Evolutionary conservation across 2,888 invertebrate species (phyloP).

Genomic region (Leistus spinibarbis): DNA sequence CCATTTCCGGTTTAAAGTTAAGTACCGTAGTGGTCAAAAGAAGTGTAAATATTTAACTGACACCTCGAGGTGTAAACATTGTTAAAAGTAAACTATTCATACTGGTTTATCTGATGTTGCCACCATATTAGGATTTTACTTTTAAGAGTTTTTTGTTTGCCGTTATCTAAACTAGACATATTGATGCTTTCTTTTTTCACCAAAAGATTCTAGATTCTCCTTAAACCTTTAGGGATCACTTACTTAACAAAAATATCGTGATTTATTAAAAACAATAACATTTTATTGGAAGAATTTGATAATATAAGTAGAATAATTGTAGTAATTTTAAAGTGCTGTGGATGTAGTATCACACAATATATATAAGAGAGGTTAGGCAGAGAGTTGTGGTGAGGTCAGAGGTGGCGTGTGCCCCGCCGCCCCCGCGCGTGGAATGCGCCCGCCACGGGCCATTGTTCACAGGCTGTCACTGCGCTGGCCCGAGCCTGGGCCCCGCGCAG

Average conservation of each 20-base stretch:
- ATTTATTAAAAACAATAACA: too few species aligned
- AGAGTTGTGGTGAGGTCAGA: conserved; percentile 3
- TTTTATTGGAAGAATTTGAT: not conserved
- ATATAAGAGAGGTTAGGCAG: not conserved
- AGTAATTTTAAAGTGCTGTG: not conserved
- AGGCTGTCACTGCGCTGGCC: conserved; percentile 23
- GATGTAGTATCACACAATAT: not conserved
- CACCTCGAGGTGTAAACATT: not conserved
- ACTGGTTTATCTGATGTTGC: not conserved
- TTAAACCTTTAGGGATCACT: too few species aligned
- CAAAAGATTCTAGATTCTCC: too few species aligned
- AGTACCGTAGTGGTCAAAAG: not conserved
- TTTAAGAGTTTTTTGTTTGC: too few species aligned
- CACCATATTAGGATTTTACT: too few species aligned
- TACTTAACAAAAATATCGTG: not conserved
- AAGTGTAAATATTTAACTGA: not conserved
- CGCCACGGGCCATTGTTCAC: conserved; percentile 35
- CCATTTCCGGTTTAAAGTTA: not conserved
- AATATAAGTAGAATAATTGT: not conserved
- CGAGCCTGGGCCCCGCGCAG: too few species aligned
- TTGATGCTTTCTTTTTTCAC: too few species aligned
- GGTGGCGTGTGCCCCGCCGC: conserved; percentile 1
- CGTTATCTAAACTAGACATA: too few species aligned
- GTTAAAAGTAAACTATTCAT: not conserved
- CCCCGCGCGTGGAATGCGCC: conserved; percentile 27